Percentiles rank a stretch among this genome's conserved stretches.
Evolutionary conservation across 2,113 vertebrate species (phyloP).

Genomic region (Neolamprologus falcicula): DNA sequence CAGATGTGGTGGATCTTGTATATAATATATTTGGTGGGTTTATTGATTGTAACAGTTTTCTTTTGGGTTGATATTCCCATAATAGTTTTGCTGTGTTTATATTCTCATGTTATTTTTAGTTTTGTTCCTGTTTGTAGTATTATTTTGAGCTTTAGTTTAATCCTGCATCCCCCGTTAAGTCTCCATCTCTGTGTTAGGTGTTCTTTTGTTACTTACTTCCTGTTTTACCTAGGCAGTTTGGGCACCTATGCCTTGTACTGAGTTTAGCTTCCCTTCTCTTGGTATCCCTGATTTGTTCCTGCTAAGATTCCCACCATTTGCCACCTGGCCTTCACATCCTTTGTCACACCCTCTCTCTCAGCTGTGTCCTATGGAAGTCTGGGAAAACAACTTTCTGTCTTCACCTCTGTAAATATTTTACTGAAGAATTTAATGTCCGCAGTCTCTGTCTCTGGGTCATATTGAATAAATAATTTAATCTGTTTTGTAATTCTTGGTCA

Average conservation of each 20-base stretch:
- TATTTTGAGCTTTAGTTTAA: not conserved
- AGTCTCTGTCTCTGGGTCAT: not conserved
- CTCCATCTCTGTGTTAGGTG: not conserved
- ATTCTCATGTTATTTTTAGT: not conserved
- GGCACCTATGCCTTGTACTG: not conserved
- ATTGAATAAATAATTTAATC: fast-evolving
- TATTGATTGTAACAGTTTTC: not conserved
- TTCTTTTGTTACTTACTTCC: not conserved
- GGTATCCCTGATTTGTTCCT: not conserved
- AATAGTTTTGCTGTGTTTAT: not conserved
- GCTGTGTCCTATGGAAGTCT: not conserved
- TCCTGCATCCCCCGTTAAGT: not conserved
- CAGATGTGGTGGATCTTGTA: not conserved
- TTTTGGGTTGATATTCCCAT: not conserved
- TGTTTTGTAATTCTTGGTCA: not conserved
- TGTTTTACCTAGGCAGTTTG: not conserved
- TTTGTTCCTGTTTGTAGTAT: not conserved
- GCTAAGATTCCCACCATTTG: not conserved
- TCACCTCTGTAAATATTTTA: not conserved
- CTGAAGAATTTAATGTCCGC: not conserved
- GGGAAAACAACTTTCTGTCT: not conserved
- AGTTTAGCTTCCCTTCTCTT: not conserved
- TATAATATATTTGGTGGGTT: not conserved
- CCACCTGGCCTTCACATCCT: not conserved
- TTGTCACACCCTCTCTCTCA: not conserved